phyloP scores from a whole-genome alignment of 2,797 vertebrate species.

The Sternotherus odoratus region DNA sequence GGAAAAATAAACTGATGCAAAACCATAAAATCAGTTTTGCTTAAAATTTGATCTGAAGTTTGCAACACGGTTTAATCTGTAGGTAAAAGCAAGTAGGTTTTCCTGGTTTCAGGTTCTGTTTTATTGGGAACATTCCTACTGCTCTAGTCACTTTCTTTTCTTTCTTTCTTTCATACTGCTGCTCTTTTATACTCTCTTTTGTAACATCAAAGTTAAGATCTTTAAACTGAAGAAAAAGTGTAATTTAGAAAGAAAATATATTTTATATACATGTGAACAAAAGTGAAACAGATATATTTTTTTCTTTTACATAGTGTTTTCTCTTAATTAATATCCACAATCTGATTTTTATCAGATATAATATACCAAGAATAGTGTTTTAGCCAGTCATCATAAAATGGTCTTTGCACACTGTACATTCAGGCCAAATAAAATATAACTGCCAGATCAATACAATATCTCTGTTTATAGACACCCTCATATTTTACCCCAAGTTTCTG shows the following conservation, averaged over 20 bases:
- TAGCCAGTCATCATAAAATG: not conserved
- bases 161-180: not conserved
- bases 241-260: not conserved
- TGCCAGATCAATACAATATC: not conserved
- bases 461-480: not conserved
- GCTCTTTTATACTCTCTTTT: not conserved
- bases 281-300: not conserved
- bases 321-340: not conserved
- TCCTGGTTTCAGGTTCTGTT: not conserved
- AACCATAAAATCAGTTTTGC: not conserved
- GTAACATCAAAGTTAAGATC: not conserved
- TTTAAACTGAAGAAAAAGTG: not conserved
- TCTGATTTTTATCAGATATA: rapidly evolving
- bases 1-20: not conserved
- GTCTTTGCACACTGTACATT: not conserved
- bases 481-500: not conserved
- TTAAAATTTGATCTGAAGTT: not conserved
- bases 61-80: not conserved
- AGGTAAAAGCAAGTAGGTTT: not conserved
- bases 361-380: not conserved
- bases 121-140: not conserved
- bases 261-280: not conserved
- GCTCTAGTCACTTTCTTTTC: not conserved
- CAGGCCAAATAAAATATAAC: not conserved
- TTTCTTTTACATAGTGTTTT: not conserved